phyloP scores from a whole-genome alignment of 2,113 vertebrate species.

The Bettongia penicillata region DNA sequence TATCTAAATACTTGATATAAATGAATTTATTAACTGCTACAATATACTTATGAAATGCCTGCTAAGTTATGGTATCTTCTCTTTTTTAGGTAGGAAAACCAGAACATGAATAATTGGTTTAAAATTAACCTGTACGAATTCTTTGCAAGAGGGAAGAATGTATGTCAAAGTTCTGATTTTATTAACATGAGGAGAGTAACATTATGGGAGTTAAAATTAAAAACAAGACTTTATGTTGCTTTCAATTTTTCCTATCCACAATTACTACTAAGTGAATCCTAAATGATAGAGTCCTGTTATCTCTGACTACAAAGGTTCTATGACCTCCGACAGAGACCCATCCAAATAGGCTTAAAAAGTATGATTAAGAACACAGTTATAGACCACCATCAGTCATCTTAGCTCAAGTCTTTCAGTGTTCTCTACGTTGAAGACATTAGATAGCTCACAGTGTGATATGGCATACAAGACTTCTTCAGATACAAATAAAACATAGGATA shows the following conservation, averaged over 20 bases:
- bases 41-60: neutral
- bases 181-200: slow-evolving; percentile 30
- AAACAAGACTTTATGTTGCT: neutral
- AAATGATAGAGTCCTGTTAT: neutral
- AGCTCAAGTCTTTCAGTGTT: neutral
- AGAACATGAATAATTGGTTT: slow-evolving; percentile 6
- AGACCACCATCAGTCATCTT: neutral
- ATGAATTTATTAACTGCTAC: slow-evolving; percentile 33
- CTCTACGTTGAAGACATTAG: neutral
- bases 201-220: slow-evolving; percentile 3
- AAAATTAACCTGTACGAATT: neutral
- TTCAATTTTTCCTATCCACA: neutral
- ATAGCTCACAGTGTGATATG: neutral
- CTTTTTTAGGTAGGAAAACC: neutral
- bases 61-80: neutral
- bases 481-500: neutral
- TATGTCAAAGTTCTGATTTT: slow-evolving; percentile 17
- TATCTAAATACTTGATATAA: slow-evolving; percentile 42
- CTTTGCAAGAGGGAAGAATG: neutral
- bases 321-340: neutral
- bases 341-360: neutral
- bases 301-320: neutral
- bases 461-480: neutral
- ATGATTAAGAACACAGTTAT: neutral
- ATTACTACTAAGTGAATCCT: neutral